Evolutionary conservation across 2,113 vertebrate genomes (phyloP).

Genomic region (Clarias macrocephalus): DNA sequence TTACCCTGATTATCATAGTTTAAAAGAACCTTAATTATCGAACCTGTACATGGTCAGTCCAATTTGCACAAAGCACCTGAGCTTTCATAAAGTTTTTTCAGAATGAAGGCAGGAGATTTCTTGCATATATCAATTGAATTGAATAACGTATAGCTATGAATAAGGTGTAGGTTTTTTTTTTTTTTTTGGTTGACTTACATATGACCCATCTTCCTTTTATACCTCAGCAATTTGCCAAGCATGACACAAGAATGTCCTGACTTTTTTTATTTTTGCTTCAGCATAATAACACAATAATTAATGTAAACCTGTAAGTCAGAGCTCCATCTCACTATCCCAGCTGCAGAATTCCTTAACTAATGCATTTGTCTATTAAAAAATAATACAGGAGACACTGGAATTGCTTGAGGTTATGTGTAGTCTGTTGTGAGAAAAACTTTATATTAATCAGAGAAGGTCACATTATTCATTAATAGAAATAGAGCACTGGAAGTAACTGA

Average conservation of each 20-base stretch:
- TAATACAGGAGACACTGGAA: background rate
- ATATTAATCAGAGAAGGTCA: background rate
- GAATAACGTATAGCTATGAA: constrained; percentile 43
- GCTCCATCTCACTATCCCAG: background rate
- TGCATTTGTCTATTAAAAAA: background rate
- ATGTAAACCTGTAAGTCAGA: background rate
- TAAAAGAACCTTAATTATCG: constrained; percentile 57
- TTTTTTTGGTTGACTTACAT: constrained; percentile 58
- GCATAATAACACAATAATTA: background rate
- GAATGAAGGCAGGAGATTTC: constrained; percentile 27
- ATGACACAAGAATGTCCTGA: background rate
- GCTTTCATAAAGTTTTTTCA: constrained; percentile 53
- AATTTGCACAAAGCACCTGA: constrained; percentile 58
- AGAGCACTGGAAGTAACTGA: background rate
- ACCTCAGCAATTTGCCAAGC: background rate
- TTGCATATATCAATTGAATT: constrained; percentile 51
- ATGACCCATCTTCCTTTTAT: constrained; percentile 54
- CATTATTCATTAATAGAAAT: background rate
- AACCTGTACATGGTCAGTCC: constrained; percentile 60
- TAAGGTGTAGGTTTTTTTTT: constrained; percentile 34
- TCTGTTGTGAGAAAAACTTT: background rate
- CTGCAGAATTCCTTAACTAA: background rate
- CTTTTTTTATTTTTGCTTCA: background rate
- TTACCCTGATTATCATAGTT: constrained; percentile 10
- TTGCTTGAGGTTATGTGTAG: background rate